A percentile compares a stretch with the other conserved stretches of the same genome.
These are phyloP conservation scores for Sminthurides bifidus DNA, from an alignment of 1,140 invertebrate genomes.

Conservation along the genomic window DNA sequence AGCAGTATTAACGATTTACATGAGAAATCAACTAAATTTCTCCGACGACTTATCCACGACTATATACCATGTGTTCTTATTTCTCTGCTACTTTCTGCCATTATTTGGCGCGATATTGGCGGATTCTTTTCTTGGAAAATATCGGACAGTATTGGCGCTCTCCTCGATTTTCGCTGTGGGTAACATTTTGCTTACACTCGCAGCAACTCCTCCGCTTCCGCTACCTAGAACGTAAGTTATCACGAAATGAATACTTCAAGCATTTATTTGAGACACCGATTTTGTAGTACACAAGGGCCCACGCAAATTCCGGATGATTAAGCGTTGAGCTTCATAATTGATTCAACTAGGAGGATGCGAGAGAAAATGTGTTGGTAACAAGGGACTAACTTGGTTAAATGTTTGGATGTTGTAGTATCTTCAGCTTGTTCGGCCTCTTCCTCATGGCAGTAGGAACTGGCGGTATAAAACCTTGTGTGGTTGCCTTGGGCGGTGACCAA, in stretches of 20 bases:
- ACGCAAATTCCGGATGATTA: too few relatives aligned
- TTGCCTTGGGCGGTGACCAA: slow-evolving; percentile 55
- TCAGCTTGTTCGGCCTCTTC: slow-evolving; percentile 38
- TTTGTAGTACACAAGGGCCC: too few relatives aligned
- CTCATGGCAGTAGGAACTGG: slow-evolving; percentile 47
- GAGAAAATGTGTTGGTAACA: too few relatives aligned
- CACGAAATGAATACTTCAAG: too few relatives aligned
- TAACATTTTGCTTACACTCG: slow-evolving; percentile 40
- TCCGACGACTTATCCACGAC: slow-evolving; percentile 55
- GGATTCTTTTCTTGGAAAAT: slow-evolving; percentile 48
- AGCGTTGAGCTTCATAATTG: too few relatives aligned
- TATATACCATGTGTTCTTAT: slow-evolving; percentile 69
- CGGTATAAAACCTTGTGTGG: slow-evolving; percentile 46
- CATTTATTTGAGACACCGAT: too few relatives aligned
- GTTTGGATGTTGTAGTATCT: slow-evolving; percentile 34
- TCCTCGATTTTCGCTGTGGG: slow-evolving; percentile 44
- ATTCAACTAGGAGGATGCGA: too few relatives aligned
- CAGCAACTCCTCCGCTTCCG: slow-evolving; percentile 33
- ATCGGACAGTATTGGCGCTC: slow-evolving; percentile 25
- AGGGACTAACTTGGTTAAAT: too few relatives aligned
- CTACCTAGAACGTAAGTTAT: slow-evolving; percentile 25
- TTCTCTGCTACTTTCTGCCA: slow-evolving; percentile 75
- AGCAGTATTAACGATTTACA: slow-evolving; percentile 74
- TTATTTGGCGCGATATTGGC: slow-evolving; percentile 67
- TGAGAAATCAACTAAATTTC: slow-evolving; percentile 55